Base-by-base conservation (phyloP, 2,113 vertebrate genomes). In the Anolis sagrei region DNA sequence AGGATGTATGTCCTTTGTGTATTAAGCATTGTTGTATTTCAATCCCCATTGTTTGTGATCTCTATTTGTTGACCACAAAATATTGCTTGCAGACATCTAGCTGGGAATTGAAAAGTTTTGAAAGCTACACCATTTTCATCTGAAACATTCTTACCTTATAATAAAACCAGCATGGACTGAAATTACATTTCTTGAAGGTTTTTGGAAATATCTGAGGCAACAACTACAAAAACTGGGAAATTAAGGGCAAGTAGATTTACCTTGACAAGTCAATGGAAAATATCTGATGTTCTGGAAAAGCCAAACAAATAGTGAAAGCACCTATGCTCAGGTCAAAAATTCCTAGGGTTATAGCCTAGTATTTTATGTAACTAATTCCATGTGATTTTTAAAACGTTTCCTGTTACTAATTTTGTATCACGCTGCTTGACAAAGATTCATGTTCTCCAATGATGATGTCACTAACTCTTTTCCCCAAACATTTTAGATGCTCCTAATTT, bases 211-310 rank as follows among this genome's bases (percentile, higher is more conserved):
- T 79, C 34, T 85, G 36, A 21, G 72, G 51, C 79, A 77, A 13
- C 62, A 90, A 85, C 54, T 69, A 19, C 87, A 88, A 93, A 86
- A 23, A 76, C 44, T 87, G 66, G 21, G 86, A 78, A 75, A 51
- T 78, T 77, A 58, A 58, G 54, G 3, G 54, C 54, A 58, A 18
- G 54, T 4, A 58, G 54, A 58, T 58, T 18, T 58, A 58, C 54
- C 14, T 58, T 58, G 54, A 58, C 54, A 58, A 58, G 4, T 13
- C 54, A 11, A 58, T 58, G 54, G 54, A 18, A 18, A 58, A 58
- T 58, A 18, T 14, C 14, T 18, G 54, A 13, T 58, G 54, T 58
- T 58, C 18, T 58, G 54, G 54, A 58, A 58, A 58, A 58, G 18
- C 3, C 11, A 58, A 18, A 18, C 54, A 58, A 58, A 58, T 58